A percentile compares a stretch with the other conserved stretches of the same genome.
phyloP scores from a whole-genome alignment of 2,797 vertebrate species.

The Oreochromis mossambicus region DNA sequence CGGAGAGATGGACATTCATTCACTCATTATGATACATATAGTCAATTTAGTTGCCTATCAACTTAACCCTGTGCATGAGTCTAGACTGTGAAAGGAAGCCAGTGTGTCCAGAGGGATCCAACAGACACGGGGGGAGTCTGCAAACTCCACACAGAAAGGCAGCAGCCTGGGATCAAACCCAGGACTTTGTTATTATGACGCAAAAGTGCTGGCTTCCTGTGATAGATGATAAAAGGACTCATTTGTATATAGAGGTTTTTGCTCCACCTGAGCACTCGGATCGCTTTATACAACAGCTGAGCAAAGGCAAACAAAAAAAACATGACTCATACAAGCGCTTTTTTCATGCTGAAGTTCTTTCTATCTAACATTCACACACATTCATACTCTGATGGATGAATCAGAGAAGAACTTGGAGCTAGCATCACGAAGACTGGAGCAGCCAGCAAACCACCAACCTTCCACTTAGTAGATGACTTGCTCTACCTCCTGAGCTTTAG shows the following conservation, averaged over 20 bases:
- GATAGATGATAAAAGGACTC: background rate
- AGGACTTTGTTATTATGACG: background rate
- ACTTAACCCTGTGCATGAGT: background rate
- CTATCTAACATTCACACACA: background rate
- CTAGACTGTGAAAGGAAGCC: background rate
- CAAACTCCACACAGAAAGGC: background rate
- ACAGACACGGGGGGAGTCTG: background rate
- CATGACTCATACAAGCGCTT: background rate
- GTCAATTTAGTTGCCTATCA: background rate
- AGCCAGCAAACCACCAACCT: background rate
- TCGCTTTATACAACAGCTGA: background rate
- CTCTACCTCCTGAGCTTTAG: background rate
- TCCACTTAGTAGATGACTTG: background rate
- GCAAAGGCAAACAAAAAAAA: too few species aligned
- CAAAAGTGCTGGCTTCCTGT: background rate
- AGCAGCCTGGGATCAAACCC: background rate
- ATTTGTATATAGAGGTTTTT: background rate
- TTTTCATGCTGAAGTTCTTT: background rate
- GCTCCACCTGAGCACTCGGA: background rate
- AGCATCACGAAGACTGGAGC: background rate
- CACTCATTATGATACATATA: background rate
- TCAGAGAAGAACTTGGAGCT: background rate
- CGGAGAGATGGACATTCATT: background rate
- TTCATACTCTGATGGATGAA: background rate
- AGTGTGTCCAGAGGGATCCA: rapidly evolving